Evolutionary conservation across 2,113 vertebrate species (phyloP), one percentile per base, ranked within the genome.

Genomic region (Corapipo altera): DNA sequence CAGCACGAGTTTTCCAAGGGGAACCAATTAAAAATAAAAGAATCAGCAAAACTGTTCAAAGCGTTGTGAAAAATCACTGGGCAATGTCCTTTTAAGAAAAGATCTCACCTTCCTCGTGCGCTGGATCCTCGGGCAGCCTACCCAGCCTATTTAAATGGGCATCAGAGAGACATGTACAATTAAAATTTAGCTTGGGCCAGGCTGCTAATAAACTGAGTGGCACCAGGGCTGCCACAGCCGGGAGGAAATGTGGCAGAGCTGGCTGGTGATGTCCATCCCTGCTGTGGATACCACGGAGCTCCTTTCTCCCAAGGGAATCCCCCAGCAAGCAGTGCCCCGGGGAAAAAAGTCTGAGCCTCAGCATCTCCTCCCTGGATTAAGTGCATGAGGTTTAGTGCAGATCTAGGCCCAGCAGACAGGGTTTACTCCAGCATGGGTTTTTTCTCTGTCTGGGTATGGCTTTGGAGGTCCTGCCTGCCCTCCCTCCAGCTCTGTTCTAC

Each of bases 11-110:
- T 93, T 97, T 97, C 95, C 95, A 80, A 97, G 75, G 95, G 96
- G 95, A 97, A 93, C 90, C 97, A 97, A 97, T 97, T 97, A 97
- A 96, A 96, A 96, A 96, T 33, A 93, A 90, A 95, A 97, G 88
- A 88, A 90, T 93, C 93, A 66, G 94, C 95, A 92, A 88, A 97
- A 91, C 58, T 37, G 54, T 91, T 96, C 96, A 87, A 95, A 95
- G 92, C 78, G 51, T 48, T 79, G 80, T 95, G 86, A 95, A 96
- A 96, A 96, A 95, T 95, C 89, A 89, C 93, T 6, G 71, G 89
- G 95, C 90, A 89, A 77, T 5, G 49, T 91, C 84, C 84, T 96
- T 95, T 95, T 57, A 58, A 95, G 93, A 66, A 79, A 91, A 75
- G 75, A 93, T 75, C 91, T 96, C 89, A 94, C 92, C 96, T 95